Evolutionary conservation across 2,113 vertebrate genomes (phyloP).

Genomic region (Pionites leucogaster): DNA sequence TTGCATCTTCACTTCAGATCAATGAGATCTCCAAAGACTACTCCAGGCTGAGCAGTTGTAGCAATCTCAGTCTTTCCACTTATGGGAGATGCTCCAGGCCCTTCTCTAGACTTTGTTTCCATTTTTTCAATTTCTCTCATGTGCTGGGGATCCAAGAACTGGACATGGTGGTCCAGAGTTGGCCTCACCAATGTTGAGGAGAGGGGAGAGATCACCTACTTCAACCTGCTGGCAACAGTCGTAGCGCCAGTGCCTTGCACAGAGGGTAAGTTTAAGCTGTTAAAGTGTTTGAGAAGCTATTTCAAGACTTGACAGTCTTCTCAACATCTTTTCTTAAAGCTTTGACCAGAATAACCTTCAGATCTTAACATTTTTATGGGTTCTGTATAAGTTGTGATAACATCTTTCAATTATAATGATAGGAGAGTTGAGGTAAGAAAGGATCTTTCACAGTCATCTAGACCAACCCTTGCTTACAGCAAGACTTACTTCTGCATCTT

Average conservation of each 20-base stretch:
- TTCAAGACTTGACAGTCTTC: not conserved
- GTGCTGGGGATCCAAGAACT: not conserved
- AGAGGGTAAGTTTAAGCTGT: not conserved
- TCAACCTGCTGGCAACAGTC: not conserved
- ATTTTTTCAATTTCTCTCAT: not conserved
- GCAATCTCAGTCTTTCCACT: not conserved
- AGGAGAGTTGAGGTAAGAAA: not conserved
- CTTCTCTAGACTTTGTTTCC: not conserved
- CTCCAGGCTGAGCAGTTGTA: not conserved
- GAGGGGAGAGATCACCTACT: not conserved
- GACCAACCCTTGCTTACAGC: not conserved
- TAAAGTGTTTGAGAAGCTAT: not conserved
- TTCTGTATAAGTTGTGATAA: not conserved
- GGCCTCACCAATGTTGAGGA: not conserved
- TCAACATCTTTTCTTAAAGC: not conserved
- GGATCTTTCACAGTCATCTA: not conserved
- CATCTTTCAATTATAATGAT: not conserved
- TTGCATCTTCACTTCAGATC: not conserved
- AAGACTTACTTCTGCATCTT: not conserved
- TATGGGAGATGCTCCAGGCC: not conserved
- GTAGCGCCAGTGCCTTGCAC: not conserved
- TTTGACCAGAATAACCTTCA: not conserved
- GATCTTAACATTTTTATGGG: not conserved
- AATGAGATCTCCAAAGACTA: not conserved
- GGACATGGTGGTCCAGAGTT: not conserved